Evolutionary conservation across 1,140 invertebrate genomes (phyloP).

Genomic region (Tetragonula clypearis): DNA sequence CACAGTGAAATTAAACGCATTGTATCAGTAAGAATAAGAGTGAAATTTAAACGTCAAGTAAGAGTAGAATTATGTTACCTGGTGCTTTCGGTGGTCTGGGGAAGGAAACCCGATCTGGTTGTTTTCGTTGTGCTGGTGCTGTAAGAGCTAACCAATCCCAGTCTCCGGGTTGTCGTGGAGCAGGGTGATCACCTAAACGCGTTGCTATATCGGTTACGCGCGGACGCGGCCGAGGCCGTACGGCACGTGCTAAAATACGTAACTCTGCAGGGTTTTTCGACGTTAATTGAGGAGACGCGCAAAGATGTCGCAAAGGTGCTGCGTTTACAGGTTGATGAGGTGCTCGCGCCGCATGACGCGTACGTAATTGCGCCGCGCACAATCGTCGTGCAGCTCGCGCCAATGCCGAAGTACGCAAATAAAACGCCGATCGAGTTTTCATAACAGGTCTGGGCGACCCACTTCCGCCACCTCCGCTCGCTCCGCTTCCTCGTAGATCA

Average conservation of each 20-base stretch:
- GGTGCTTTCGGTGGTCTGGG: conserved; percentile 93
- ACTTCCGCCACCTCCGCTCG: conserved; percentile 68
- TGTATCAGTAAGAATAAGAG: neutral
- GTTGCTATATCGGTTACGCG: conserved; percentile 90
- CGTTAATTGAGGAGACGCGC: conserved; percentile 89
- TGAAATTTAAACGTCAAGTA: neutral
- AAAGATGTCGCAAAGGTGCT: conserved; percentile 82
- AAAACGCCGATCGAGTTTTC: conserved; percentile 98
- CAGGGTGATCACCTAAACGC: conserved; percentile 85
- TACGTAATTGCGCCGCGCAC: conserved; percentile 91
- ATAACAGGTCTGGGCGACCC: conserved; percentile 95
- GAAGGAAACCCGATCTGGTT: conserved; percentile 90
- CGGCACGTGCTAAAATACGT: conserved; percentile 88
- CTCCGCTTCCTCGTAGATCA: conserved; percentile 80
- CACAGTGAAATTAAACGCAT: neutral
- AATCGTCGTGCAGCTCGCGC: conserved; percentile 93
- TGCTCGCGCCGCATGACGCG: conserved; percentile 92
- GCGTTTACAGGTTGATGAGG: conserved; percentile 89
- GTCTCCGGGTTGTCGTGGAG: conserved; percentile 83
- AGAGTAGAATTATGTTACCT: conserved; percentile 76
- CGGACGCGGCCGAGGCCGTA: conserved; percentile 90
- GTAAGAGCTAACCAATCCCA: conserved; percentile 93
- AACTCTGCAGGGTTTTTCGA: conserved; percentile 89
- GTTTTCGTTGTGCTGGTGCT: conserved; percentile 89
- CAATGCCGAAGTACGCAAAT: conserved; percentile 93